Base-by-base conservation (phyloP, 1,140 invertebrate genomes). In the Physella acuta region DNA sequence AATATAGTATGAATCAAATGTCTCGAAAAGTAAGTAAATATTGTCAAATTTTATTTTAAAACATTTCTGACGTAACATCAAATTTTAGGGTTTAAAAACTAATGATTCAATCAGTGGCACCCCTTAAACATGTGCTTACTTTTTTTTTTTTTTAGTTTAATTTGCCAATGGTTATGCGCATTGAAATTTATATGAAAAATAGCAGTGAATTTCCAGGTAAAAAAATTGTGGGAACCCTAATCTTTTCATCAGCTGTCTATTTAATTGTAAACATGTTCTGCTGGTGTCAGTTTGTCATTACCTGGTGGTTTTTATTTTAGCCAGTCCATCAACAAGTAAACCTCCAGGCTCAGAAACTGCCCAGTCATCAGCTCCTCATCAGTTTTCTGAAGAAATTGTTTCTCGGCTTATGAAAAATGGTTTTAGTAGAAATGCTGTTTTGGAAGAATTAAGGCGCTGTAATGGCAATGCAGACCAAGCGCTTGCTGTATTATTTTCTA, bases 391-490 rank as follows among this genome's bases (percentile, higher is more conserved):
- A 69, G 55, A 66, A 30, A 69, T 75, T 20, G 75, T 84, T 24
- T 36, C 71, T 39, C 71, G 67, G 30, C 71, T 84, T 3, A 76
- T 81, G 70, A 37, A 55, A 26, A 69, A 78, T 44, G 82, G 82
- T 33, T 85, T 83, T 70, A 61, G 76, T 14, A 69, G 82, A 31
- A 49, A 78, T 31, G 78, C 78, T 33, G 82, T 80, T 16, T 55
- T 84, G 33, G 77, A 78, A 61, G 82, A 82, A 71, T 70, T 85
- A n/a, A 61, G 73, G 3, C 71, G 71, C 31, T 59, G 77, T 3
- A 75, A 77, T 65, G 84, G 84, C 0, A 74, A 84, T 72, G 71
- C 73, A 4, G 75, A 84, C 49, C 71, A 77, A 53, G 84, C 84
- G 11, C 71, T 84, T 17, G 76, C 76, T 11, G 71, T 79, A 0